phyloP scores from a whole-genome alignment of 2,797 vertebrate species.

The Myoxocephalus aenaeus region DNA sequence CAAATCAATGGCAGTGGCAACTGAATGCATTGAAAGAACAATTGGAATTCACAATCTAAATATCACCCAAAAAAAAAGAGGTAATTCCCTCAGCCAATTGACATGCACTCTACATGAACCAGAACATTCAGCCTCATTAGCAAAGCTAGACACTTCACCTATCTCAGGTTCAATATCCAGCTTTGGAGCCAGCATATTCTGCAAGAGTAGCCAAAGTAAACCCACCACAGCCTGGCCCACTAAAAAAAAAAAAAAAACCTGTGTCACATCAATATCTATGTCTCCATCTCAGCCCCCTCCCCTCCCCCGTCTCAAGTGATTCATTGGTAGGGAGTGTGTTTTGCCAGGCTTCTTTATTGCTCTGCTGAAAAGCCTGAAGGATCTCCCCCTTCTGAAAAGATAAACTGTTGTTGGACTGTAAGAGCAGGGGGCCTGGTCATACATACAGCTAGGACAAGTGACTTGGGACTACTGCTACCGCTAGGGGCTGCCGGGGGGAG shows the following conservation, averaged over 20 bases:
- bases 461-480: slow-evolving; percentile 43
- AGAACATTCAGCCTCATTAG: slow-evolving; percentile 45
- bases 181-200: slow-evolving; percentile 52
- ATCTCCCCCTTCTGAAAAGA: slow-evolving; percentile 42
- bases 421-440: slow-evolving; percentile 9
- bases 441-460: slow-evolving; percentile 13
- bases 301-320: slow-evolving; percentile 52
- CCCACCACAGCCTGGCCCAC: slow-evolving; percentile 47
- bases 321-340: slow-evolving; percentile 59
- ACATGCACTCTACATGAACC: slow-evolving; percentile 33
- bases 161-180: slow-evolving; percentile 62
- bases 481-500: slow-evolving; percentile 58
- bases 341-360: slow-evolving; percentile 55
- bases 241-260: slow-evolving; percentile 36
- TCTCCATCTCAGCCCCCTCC: slow-evolving; percentile 47
- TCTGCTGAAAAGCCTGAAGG: slow-evolving; percentile 47
- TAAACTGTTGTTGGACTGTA: slow-evolving; percentile 24
- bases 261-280: slow-evolving; percentile 62
- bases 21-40: slow-evolving; percentile 18
- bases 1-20: slow-evolving; percentile 13
- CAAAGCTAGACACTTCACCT: slow-evolving; percentile 49
- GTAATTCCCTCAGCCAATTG: slow-evolving; percentile 39
- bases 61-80: slow-evolving; percentile 27
- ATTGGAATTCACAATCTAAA: slow-evolving; percentile 35
- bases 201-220: slow-evolving; percentile 70